phyloP scores from a whole-genome alignment of 2,113 vertebrate genomes.

The Leuciscus idus region DNA sequence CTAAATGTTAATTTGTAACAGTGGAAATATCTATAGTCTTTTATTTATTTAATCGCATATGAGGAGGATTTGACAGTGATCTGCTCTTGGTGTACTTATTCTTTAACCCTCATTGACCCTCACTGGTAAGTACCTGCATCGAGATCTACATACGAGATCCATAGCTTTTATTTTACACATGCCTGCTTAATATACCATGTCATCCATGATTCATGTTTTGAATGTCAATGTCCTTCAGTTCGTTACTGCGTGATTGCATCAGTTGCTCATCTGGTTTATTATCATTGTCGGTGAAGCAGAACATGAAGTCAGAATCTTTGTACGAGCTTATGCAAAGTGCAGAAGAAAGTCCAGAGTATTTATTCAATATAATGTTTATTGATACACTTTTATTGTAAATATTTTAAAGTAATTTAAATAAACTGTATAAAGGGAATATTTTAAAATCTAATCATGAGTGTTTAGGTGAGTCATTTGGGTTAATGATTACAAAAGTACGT shows the following conservation, averaged over 20 bases:
- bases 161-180: not conserved
- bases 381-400: not conserved
- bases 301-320: not conserved
- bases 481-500: too few relatives aligned
- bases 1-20: not conserved
- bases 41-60: not conserved
- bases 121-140: conserved; percentile 45
- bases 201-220: not conserved
- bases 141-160: not conserved
- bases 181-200: not conserved
- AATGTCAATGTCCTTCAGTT: not conserved
- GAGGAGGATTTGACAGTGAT: conserved; percentile 13
- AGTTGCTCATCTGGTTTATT: not conserved
- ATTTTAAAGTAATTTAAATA: not conserved
- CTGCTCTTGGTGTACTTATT: conserved; percentile 31
- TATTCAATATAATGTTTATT: too few relatives aligned
- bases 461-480: not conserved
- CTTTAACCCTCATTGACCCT: conserved; percentile 7
- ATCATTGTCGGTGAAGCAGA: not conserved
- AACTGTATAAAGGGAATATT: not conserved
- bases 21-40: not conserved
- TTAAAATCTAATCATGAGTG: not conserved
- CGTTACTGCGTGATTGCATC: not conserved
- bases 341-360: not conserved
- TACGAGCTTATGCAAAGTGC: not conserved